Evolutionary conservation across 2,113 vertebrate species (phyloP).

Genomic region (Stercorarius parasiticus): DNA sequence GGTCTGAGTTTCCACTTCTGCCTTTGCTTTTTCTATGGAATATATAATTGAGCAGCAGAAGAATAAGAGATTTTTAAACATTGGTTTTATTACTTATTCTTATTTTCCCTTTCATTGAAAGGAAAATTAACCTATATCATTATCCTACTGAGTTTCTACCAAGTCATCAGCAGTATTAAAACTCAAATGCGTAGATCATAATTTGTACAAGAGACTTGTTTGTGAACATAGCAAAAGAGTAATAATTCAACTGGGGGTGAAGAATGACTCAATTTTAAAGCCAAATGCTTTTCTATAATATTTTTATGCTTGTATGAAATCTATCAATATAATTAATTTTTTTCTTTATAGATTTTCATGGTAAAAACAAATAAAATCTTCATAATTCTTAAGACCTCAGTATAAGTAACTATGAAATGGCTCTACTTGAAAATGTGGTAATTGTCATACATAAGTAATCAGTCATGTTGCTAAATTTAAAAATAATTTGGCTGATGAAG

Average conservation of each 20-base stretch:
- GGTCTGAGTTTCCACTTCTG: not conserved
- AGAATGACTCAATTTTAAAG: not conserved
- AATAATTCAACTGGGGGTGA: not conserved
- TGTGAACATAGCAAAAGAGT: not conserved
- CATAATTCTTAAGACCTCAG: not conserved
- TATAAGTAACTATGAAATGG: not conserved
- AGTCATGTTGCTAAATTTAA: slow-evolving; percentile 24
- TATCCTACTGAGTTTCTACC: not conserved
- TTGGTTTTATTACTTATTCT: not conserved
- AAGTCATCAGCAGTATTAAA: slow-evolving; percentile 1
- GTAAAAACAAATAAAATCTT: not conserved
- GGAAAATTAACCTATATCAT: not conserved
- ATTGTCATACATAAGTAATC: slow-evolving; percentile 15
- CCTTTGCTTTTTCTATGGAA: not conserved
- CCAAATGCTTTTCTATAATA: not conserved
- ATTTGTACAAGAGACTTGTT: not conserved
- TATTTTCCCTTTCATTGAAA: not conserved
- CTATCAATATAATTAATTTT: not conserved
- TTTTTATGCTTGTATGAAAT: not conserved
- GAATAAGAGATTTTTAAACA: not conserved
- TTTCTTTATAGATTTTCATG: not conserved
- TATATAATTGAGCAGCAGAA: not conserved
- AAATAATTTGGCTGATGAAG: not conserved
- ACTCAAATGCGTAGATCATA: not conserved
- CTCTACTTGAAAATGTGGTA: not conserved